Evolutionary conservation across 2,113 vertebrate genomes (phyloP), one percentile per base, ranked within the genome.

Genomic region (Dipodomys merriami): DNA sequence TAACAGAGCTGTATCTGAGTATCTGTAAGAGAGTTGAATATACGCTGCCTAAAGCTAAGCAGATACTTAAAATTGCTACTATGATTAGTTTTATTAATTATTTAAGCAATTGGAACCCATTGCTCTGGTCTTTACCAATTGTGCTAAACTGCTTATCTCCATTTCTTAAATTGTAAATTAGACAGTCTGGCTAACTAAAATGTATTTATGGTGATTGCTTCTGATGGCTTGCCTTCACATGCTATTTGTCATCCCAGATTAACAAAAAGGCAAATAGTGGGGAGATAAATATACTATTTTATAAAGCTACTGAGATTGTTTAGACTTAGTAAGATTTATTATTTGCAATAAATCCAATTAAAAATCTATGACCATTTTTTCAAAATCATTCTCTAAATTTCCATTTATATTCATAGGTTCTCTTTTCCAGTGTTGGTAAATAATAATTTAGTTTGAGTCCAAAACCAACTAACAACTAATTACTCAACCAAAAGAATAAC

Each of bases 361-460:
- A 92, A 93, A 95, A 87, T 94, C 39, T 95, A 57, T 85, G 53
- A 85, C 94, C 4, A 46, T 78, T 57, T 95, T 93, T 91, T 93
- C 44, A 86, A 94, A 92, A 87, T 91, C 67, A 85, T 85, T 93
- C 25, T 81, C 33, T 87, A 87, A 95, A 93, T 93, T 93, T 10
- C 27, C 60, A 85, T 91, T 95, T 95, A 76, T 74, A 87, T 74
- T 82, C 69, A 83, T 74, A 90, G 46, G 5, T 88, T 76, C 22
- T 83, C 84, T 74, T 46, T 71, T 30, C 13, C 76, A 73, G 49
- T 67, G 76, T 86, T 85, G n/a, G 85, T 91, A 65, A 83, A 92
- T 88, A 88, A 81, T 74, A 4, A 67, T 81, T 86, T 85, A 81
- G 88, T 83, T 68, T 80, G 77, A 87, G 15, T 79, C 35, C 13